A percentile compares a stretch with the other conserved stretches of the same genome.
phyloP scores from a whole-genome alignment of 2,888 invertebrate species.

The Dorcus parallelipipedus region DNA sequence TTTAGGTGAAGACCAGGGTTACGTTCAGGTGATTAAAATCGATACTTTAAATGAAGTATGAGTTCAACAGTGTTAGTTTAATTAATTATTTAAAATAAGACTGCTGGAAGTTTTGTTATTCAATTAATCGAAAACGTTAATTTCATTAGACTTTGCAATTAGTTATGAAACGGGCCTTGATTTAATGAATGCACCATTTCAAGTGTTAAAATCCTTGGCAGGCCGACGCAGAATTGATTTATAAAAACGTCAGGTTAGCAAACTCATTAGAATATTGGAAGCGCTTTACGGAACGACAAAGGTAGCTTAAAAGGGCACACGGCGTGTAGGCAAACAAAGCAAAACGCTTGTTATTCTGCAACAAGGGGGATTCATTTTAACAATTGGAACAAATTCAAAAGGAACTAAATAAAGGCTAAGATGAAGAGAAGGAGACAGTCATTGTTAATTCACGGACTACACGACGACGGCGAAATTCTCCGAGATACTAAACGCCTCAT shows the following conservation, averaged over 20 bases:
- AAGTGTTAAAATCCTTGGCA: slow-evolving; percentile 2
- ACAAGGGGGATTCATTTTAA: slow-evolving; percentile 46
- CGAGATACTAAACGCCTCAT: background rate
- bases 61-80: too few species aligned
- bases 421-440: slow-evolving; percentile 12
- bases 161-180: too few species aligned
- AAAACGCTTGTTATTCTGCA: slow-evolving; percentile 44
- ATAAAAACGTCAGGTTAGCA: slow-evolving; percentile 9
- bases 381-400: slow-evolving; percentile 44
- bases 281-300: slow-evolving; percentile 20
- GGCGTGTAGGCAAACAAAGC: slow-evolving; percentile 24
- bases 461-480: background rate
- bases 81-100: too few species aligned
- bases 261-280: slow-evolving; percentile 24
- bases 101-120: too few species aligned
- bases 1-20: too few species aligned
- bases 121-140: too few species aligned
- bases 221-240: background rate
- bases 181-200: background rate
- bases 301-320: slow-evolving; percentile 21
- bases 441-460: slow-evolving; percentile 18
- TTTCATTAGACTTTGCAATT: too few species aligned
- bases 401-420: slow-evolving; percentile 25
- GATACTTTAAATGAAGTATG: too few species aligned
- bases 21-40: too few species aligned